Base-by-base conservation (phyloP, 1,140 invertebrate genomes). In the Bombyx mandarina region DNA sequence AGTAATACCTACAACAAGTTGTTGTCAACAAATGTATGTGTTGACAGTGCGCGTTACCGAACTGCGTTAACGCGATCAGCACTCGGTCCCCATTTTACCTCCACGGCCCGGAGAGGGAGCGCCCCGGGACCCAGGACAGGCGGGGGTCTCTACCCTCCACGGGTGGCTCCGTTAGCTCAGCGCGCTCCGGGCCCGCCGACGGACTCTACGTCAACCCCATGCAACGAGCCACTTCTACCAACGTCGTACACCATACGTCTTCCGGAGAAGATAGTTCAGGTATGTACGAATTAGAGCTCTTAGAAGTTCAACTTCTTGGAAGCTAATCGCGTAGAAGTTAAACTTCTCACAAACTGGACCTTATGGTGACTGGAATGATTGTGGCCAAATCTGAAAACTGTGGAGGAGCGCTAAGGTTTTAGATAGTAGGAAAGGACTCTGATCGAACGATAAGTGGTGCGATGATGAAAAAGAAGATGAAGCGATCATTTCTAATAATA, bases 121-220 rank as follows among this genome's bases (percentile, higher is more conserved):
- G 72, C 45, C 57, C 52, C 54, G 75, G 77, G 8, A 55, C 62
- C 3, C 62, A 70, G 35, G 76, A 80, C 56, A 70, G 79, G 7
- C 62, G 79, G 42, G 73, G 74, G 8, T 84, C 79, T 8, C 54
- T 79, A 6, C 77, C 79, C 9, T 81, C 80, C 26, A 76, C 76
- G 0, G 66, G 66, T 4, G 77, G 79, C 0, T 75, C 72, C 58
- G 86, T 71, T 80, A 89, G 73, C 61, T 86, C 90, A 63, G 58
- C 89, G 65, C 47, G 89, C 65, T 78, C 82, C n/a, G 89, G 90
- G 44, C 93, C 93, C 1, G 92, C 93, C 56, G 93, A 95, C 75
- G 94, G 94, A 0, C 89, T 95, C 8, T 95, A 95, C 75, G 92
- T 95, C 61, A 95, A 95, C 75, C 94, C 94, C 0, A 94, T 94